Evolutionary conservation across 2,113 vertebrate species (phyloP).

Genomic region (Cathartes aura): DNA sequence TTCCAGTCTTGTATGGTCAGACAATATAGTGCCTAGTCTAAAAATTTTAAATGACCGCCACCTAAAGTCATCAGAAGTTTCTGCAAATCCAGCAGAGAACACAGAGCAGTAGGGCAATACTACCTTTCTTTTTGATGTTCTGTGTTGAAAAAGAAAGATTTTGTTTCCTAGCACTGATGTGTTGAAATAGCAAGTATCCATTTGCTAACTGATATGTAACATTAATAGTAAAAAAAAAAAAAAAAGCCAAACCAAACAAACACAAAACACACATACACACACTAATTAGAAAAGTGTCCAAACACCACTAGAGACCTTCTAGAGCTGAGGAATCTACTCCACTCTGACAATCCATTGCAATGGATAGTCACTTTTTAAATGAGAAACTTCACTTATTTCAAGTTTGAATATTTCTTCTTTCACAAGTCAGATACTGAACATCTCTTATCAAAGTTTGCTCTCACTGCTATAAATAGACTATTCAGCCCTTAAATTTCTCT

Average conservation of each 20-base stretch:
- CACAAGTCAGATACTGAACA: background rate
- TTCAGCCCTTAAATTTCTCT: background rate
- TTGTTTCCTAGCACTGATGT: background rate
- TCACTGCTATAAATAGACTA: background rate
- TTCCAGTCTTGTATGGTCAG: background rate
- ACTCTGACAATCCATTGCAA: background rate
- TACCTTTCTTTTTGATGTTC: background rate
- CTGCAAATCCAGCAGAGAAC: background rate
- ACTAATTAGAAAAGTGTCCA: background rate
- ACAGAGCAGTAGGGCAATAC: background rate
- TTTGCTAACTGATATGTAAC: background rate
- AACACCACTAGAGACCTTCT: background rate
- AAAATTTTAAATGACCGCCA: background rate
- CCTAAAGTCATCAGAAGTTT: background rate
- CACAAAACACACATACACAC: background rate
- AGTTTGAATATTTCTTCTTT: background rate
- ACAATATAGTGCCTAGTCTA: background rate
- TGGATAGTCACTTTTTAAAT: background rate
- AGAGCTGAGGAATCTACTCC: background rate
- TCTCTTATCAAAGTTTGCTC: background rate
- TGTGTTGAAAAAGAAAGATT: background rate
- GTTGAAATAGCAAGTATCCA: background rate
- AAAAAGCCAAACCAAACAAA: background rate
- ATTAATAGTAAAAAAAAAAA: background rate
- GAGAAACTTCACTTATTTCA: background rate